Evolutionary conservation across 2,797 vertebrate species (phyloP), one percentile per base, ranked within the genome.

Genomic region (Paguma larvata): DNA sequence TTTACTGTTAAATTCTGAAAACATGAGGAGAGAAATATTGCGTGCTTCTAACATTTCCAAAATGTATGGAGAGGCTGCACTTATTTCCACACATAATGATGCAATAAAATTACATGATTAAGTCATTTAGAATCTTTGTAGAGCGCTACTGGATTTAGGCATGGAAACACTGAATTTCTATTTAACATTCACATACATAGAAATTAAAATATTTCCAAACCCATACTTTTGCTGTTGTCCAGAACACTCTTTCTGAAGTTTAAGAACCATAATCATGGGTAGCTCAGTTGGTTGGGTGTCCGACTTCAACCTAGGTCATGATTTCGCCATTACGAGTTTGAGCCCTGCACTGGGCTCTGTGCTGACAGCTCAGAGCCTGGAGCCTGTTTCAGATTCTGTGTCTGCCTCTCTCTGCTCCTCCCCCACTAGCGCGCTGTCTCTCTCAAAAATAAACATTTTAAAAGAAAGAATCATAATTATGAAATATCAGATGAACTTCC

Each of bases 61-160:
- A 90, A 82, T 94, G 6, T 59, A 51, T 44, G 65, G n/a, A 62
- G 12, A 32, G 18, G 14, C 23, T 93, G 34, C 3, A 68, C 68
- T 92, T 89, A 78, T 88, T 95, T 73, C 94, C 78, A 86, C 73
- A 34, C 10, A 77, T 53, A 94, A 75, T 16, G 51, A 72, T 48
- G 10, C 1, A 70, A 6, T 63, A 92, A 73, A 90, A 72, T 51
- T 72, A 4, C 4, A 3, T 32, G 72, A 79, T 68, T 80, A 97
- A 83, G 14, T 78, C 89, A 30, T 38, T 93, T 34, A 59, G 32
- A 72, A 67, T 53, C 34, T 19, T 75, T 91, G 14, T 80, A 85
- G 18, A 89, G 41, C 15, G 5, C 41, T 51, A 23, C 19, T 93
- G 59, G 16, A 68, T 56, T 89, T 89, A 59, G 2, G 30, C 9